Base-by-base conservation (phyloP, 2,888 invertebrate genomes). In the Rotaria magnacalcarata region DNA sequence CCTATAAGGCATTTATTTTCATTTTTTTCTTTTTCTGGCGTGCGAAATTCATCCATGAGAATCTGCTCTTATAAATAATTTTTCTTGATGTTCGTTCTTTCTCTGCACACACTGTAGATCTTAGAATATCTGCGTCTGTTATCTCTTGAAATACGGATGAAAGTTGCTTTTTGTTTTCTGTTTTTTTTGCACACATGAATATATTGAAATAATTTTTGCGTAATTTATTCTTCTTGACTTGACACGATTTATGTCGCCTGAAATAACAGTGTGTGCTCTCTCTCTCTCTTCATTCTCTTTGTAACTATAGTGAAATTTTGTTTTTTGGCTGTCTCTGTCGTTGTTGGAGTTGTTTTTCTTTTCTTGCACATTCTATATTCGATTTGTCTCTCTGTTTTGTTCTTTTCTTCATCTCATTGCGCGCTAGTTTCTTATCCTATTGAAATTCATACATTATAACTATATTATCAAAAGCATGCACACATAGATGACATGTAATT, bases 1-100 rank as follows among this genome's bases (percentile, higher is more conserved):
- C 74, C 74, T 74, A 41, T 41, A 74, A 74, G 74, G 74, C 74
- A 74, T 41, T 74, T 74, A 74, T 74, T 74, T 74, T 74, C 74
- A 14, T 50, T 50, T 52, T 52, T 16, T 19, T 34, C 41, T 74
- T 41, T 74, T 74, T 74, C 41, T 41, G 14, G 34, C 74, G 74
- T 74, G 58, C 58, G 58, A 58, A 58, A 58, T 58, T 58, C 58
- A 58, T 58, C 58, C 58, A 58, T 58, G 58, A 58, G 58, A 58
- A 58, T 58, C 58, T 7, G n/a, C 58, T 58, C 58, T 58, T 58
- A 58, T 58, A 58, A 58, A 58, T 58, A 58, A 58, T n/a, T n/a
- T 58, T 24, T 58, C 24, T 58, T n/a, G 52, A 52, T 52, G 52
- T 52, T 52, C 52, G 1, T 52, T 52, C 58, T 58, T 58, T n/a